Conservation (phyloP, 2,888 invertebrate species). For the Ormia ochracea region DNA sequence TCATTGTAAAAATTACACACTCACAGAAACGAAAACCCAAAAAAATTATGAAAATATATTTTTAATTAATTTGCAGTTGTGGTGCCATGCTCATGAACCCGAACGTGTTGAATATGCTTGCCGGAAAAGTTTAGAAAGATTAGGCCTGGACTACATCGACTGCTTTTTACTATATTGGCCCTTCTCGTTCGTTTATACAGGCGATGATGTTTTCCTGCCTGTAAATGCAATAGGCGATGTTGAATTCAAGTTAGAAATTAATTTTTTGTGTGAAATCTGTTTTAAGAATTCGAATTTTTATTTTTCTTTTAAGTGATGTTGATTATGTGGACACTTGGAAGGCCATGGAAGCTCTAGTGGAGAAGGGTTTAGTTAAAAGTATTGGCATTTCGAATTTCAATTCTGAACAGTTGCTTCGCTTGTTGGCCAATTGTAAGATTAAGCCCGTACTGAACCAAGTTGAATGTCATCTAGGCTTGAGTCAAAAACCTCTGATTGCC, state of each 20-base stretch:
- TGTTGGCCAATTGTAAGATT: slow-evolving; percentile 79
- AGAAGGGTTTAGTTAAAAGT: slow-evolving; percentile 81
- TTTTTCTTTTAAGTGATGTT: slow-evolving; percentile 76
- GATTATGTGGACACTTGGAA: slow-evolving; percentile 85
- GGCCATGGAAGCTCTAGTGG: slow-evolving; percentile 82
- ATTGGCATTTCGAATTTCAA: slow-evolving; percentile 89
- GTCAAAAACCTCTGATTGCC: slow-evolving; percentile 82
- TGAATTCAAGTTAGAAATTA: slow-evolving; percentile 70
- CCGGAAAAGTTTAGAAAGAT: slow-evolving; percentile 82
- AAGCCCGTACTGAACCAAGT: slow-evolving; percentile 81
- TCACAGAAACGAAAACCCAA: no score
- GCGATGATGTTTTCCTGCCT: slow-evolving; percentile 81
- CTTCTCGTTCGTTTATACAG: slow-evolving; percentile 73
- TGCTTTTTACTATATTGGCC: slow-evolving; percentile 76
- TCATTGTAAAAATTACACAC: no score
- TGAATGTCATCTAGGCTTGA: slow-evolving; percentile 82
- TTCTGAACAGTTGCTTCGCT: slow-evolving; percentile 81
- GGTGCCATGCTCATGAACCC: slow-evolving; percentile 91
- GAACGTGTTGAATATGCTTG: slow-evolving; percentile 85
- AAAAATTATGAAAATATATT: not conserved
- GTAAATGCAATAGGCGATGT: slow-evolving; percentile 80
- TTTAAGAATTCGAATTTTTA: no score
- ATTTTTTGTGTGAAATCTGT: not conserved
- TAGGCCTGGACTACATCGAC: slow-evolving; percentile 80
- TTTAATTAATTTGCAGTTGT: slow-evolving; percentile 79